A percentile compares a stretch with the other conserved stretches of the same genome.
phyloP scores from a whole-genome alignment of 2,113 vertebrate species.

The Eurystomus gularis region DNA sequence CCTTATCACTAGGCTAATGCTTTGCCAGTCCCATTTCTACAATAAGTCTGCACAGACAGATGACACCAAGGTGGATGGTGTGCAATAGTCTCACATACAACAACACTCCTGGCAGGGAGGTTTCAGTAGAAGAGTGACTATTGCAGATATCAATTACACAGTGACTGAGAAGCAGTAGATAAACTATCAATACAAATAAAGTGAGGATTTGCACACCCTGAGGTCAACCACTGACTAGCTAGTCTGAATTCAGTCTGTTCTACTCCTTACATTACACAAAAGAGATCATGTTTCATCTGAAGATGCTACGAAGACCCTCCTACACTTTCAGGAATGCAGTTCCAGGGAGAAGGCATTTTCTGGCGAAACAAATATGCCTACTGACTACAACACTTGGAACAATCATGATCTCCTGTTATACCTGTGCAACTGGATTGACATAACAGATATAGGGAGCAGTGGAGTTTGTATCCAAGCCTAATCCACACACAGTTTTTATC shows the following conservation, averaged over 20 bases:
- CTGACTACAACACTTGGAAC: neutral
- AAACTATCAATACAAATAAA: neutral
- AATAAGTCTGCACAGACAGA: neutral
- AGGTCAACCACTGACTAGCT: neutral
- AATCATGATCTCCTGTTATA: neutral
- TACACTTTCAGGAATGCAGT: neutral
- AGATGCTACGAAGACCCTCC: neutral
- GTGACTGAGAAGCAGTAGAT: neutral
- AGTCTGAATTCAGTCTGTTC: neutral
- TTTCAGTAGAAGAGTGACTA: neutral
- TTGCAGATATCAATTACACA: neutral
- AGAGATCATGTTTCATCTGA: rapidly evolving
- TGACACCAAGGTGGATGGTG: neutral
- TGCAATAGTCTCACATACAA: neutral
- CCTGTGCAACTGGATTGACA: neutral
- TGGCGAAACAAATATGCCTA: neutral
- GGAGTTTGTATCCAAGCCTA: neutral
- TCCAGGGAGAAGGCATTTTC: neutral
- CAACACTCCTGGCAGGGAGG: neutral
- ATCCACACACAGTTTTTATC: neutral
- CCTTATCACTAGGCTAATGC: neutral
- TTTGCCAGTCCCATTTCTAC: neutral
- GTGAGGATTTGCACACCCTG: neutral
- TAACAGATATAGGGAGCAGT: neutral
- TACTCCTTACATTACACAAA: neutral